Evolutionary conservation across 1,140 invertebrate species (phyloP).

Genomic region (Pentalonia nigronervosa): DNA sequence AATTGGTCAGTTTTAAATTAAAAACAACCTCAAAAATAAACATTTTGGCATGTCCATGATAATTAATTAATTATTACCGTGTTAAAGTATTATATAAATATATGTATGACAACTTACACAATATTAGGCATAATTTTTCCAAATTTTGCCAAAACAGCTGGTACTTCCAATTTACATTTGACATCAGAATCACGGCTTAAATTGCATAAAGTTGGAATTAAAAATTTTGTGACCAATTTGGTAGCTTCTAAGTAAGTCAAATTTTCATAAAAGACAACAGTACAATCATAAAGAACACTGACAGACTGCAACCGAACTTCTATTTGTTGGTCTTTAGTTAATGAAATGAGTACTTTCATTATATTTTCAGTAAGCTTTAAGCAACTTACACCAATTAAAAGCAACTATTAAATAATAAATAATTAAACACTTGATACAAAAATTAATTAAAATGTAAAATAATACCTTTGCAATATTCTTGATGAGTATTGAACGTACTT

Average conservation of each 20-base stretch:
- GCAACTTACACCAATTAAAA: neutral
- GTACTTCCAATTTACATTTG: conserved; percentile 26
- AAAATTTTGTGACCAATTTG: conserved; percentile 20
- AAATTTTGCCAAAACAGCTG: conserved; percentile 29
- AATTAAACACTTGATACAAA: neutral
- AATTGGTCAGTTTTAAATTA: neutral
- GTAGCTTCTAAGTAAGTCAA: conserved; percentile 16
- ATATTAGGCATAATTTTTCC: conserved; percentile 27
- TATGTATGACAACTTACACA: conserved; percentile 19
- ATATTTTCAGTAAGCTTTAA: conserved; percentile 34
- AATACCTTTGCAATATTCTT: neutral
- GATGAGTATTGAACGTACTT: conserved; percentile 22
- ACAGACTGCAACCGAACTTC: conserved; percentile 28
- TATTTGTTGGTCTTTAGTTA: conserved; percentile 38
- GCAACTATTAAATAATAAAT: conserved; percentile 20
- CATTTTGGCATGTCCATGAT: neutral
- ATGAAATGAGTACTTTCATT: conserved; percentile 10
- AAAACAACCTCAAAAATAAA: neutral
- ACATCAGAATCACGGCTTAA: conserved; percentile 29
- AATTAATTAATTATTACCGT: neutral
- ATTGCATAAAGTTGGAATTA: conserved; percentile 31
- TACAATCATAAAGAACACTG: conserved; percentile 39
- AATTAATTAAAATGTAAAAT: neutral
- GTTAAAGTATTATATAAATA: neutral
- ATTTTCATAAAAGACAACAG: conserved; percentile 24